phyloP scores from a whole-genome alignment of 2,113 vertebrate genomes.

The Gallinago undulata region DNA sequence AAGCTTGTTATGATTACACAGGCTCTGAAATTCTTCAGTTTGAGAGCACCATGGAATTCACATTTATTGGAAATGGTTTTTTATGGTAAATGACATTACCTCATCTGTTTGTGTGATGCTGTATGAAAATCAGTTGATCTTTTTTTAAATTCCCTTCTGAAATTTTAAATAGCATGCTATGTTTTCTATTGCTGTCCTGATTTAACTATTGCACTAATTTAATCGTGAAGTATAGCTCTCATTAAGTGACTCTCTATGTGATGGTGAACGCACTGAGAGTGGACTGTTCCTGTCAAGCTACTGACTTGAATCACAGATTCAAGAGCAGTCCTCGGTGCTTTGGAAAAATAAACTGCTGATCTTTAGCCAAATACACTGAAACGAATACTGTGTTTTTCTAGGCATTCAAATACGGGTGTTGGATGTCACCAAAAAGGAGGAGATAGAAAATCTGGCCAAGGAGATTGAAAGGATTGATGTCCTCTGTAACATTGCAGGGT shows the following conservation, averaged over 20 bases:
- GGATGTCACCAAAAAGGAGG: constrained; percentile 91
- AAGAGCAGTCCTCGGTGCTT: neutral
- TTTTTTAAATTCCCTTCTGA: neutral
- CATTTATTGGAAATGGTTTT: neutral
- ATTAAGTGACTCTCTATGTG: neutral
- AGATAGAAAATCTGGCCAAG: constrained; percentile 88
- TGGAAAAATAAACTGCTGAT: neutral
- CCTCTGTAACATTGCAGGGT: constrained; percentile 95
- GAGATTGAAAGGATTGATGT: constrained; percentile 88
- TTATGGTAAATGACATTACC: neutral
- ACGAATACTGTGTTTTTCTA: constrained; percentile 18
- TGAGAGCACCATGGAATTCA: neutral
- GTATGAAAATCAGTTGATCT: neutral
- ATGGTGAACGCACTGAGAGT: neutral
- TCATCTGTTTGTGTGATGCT: neutral
- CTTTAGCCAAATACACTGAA: neutral
- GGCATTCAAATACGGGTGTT: constrained; percentile 86
- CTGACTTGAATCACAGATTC: neutral
- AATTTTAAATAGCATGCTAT: neutral
- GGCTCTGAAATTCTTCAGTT: neutral
- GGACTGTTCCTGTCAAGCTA: neutral
- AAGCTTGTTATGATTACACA: neutral
- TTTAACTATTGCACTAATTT: neutral
- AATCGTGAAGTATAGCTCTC: neutral
- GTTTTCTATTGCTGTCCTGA: neutral